Evolutionary conservation across 2,888 invertebrate genomes (phyloP).

Genomic region (Dryocosmus kuriphilus): DNA sequence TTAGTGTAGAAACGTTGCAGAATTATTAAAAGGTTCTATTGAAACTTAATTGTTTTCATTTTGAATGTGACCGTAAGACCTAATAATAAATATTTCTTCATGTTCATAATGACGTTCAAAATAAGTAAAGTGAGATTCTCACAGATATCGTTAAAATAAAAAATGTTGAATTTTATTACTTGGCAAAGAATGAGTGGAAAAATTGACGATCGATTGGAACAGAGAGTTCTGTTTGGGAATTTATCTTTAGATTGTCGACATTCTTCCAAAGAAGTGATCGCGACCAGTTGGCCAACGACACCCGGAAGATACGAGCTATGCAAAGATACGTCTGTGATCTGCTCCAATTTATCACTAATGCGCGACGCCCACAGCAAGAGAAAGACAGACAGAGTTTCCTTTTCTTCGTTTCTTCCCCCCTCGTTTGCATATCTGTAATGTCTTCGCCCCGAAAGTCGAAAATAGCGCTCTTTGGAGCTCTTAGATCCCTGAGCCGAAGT

Average conservation of each 20-base stretch:
- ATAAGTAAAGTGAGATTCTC: no score
- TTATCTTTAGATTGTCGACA: conserved; percentile 73
- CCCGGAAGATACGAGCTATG: conserved; percentile 71
- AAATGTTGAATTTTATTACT: background rate
- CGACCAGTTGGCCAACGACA: conserved; percentile 72
- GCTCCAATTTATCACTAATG: conserved; percentile 74
- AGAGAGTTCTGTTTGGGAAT: conserved; percentile 48
- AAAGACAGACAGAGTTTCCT: conserved; percentile 53
- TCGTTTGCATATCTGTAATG: conserved; percentile 52
- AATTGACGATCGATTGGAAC: conserved; percentile 67
- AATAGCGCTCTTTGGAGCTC: conserved; percentile 62
- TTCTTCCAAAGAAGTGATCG: conserved; percentile 69
- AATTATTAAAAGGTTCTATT: no score
- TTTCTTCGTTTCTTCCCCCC: conserved; percentile 41
- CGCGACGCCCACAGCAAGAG: conserved; percentile 65
- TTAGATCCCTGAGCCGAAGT: conserved; percentile 50
- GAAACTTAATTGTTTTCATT: no score
- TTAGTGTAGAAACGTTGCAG: no score
- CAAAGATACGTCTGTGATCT: conserved; percentile 71
- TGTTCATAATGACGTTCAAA: no score
- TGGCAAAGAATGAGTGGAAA: conserved; percentile 40
- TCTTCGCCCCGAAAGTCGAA: conserved; percentile 63
- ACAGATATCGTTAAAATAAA: background rate
- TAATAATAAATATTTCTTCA: no score
- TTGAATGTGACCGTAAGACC: no score